A percentile compares a stretch with the other conserved stretches of the same genome.
phyloP scores from a whole-genome alignment of 2,888 invertebrate genomes.

The Ophion costatus region DNA sequence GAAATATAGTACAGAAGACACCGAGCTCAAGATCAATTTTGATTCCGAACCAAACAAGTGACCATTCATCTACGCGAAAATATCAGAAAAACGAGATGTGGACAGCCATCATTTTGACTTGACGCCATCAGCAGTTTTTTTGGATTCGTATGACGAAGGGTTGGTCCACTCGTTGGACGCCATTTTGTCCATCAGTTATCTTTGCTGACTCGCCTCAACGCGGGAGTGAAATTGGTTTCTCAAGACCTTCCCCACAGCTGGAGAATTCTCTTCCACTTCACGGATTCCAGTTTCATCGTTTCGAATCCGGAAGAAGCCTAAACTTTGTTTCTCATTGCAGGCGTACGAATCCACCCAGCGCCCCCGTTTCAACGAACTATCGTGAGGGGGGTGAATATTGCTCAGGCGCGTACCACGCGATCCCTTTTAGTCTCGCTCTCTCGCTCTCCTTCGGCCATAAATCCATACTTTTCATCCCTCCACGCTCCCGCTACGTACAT shows the following conservation, averaged over 20 bases:
- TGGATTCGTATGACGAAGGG: background rate
- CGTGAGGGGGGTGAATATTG: conserved; percentile 37
- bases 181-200: background rate
- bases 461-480: conserved; percentile 49
- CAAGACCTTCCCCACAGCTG: background rate
- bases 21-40: too few species aligned
- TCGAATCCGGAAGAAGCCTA: conserved; percentile 36
- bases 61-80: too few species aligned
- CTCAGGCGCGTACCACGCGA: conserved; percentile 31
- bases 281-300: background rate
- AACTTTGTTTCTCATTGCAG: conserved; percentile 28
- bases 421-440: conserved; percentile 28
- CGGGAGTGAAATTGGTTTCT: background rate
- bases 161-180: background rate
- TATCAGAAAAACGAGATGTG: too few species aligned
- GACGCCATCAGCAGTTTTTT: background rate
- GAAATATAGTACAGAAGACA: too few species aligned
- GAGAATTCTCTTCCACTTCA: background rate
- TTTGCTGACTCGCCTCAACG: background rate
- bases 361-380: conserved; percentile 28
- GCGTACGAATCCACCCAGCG: conserved; percentile 2
- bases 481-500: background rate
- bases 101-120: background rate
- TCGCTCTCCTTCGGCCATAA: conserved; percentile 24
- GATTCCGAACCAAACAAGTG: too few species aligned